A percentile compares a stretch with the other conserved stretches of the same genome.
These are phyloP conservation scores for Chaenocephalus aceratus DNA, from an alignment of 2,113 vertebrate genomes.

Conservation along the genomic window DNA sequence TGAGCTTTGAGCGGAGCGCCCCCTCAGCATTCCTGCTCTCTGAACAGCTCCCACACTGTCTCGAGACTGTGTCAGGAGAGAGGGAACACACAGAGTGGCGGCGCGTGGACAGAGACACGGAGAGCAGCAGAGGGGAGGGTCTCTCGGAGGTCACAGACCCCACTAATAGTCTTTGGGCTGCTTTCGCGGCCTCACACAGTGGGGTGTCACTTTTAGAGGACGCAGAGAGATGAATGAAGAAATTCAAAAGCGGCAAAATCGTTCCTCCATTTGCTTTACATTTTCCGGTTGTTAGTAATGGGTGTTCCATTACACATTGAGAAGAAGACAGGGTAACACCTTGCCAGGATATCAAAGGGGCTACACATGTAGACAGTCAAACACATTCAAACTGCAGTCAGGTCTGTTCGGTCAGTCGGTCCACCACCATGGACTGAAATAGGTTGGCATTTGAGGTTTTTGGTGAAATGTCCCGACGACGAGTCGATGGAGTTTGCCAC, in stretches of 20 bases:
- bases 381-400: conserved; percentile 5
- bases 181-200: conserved; percentile 22
- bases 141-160: conserved; percentile 72
- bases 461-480: background rate
- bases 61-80: conserved; percentile 50
- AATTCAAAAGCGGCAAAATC: conserved; percentile 51
- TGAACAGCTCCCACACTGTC: conserved; percentile 81
- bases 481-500: background rate
- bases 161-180: conserved; percentile 66
- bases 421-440: conserved; percentile 19
- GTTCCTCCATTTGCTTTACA: conserved; percentile 36
- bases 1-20: conserved; percentile 58
- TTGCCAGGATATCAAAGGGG: conserved; percentile 16
- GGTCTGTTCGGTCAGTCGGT: background rate
- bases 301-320: conserved; percentile 29
- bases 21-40: conserved; percentile 78
- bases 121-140: conserved; percentile 60
- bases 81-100: conserved; percentile 57
- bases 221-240: conserved; percentile 60
- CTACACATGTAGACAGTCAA: conserved; percentile 14
- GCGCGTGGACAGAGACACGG: conserved; percentile 62
- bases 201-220: conserved; percentile 29
- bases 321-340: conserved; percentile 23
- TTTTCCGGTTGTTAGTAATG: conserved; percentile 23
- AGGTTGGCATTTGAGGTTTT: conserved; percentile 8